Percentiles rank a stretch among this genome's conserved stretches.
Conservation (phyloP, 2,888 invertebrate species). For the Acronicta psi region DNA sequence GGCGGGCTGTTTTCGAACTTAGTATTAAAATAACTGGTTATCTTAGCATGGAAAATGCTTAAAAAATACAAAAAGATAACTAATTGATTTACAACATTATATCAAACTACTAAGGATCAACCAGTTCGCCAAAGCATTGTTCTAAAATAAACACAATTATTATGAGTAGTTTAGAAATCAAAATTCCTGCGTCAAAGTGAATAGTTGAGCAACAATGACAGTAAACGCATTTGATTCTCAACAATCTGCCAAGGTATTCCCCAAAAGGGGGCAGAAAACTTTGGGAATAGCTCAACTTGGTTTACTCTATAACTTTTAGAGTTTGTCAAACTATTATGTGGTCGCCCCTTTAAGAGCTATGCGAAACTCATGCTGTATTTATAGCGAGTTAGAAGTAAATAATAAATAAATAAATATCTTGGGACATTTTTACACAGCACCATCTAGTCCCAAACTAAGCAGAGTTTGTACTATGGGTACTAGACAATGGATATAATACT, state of each 20-base stretch:
- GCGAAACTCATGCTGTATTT: slow-evolving; percentile 41
- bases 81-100: no score
- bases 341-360: slow-evolving; percentile 53
- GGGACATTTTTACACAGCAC: no score
- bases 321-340: slow-evolving; percentile 59
- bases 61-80: no score
- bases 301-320: slow-evolving; percentile 55
- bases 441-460: no score
- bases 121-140: no score
- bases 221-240: slow-evolving; percentile 55
- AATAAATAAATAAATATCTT: background rate
- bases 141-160: slow-evolving; percentile 5
- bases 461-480: no score
- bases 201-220: slow-evolving; percentile 55
- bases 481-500: no score
- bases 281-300: slow-evolving; percentile 60
- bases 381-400: slow-evolving; percentile 7
- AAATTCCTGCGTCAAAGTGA: slow-evolving; percentile 51
- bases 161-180: slow-evolving; percentile 27
- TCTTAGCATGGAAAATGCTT: no score
- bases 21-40: no score
- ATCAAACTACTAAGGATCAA: no score
- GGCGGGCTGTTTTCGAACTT: no score
- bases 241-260: slow-evolving; percentile 53
- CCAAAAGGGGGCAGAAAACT: slow-evolving; percentile 59